Evolutionary conservation across 2,797 vertebrate species (phyloP), one percentile per base, ranked within the genome.

Genomic region (Enteromius fasciolatus): DNA sequence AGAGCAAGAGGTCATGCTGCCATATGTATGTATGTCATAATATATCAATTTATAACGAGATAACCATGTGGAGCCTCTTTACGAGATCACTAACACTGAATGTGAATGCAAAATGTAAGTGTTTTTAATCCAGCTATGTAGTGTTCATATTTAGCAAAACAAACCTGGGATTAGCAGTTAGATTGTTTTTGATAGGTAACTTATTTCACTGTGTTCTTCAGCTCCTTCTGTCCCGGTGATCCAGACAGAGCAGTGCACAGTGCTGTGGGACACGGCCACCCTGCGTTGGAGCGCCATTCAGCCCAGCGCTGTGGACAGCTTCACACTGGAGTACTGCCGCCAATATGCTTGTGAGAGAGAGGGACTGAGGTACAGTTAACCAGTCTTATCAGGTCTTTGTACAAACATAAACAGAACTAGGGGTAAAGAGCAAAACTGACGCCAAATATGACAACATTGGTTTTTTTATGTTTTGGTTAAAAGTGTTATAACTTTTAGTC

Each of bases 291-390:
- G 70, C 1, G 87, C 94, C 3, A 12, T 86, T 17, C 80, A 87
- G 28, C 90, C 86, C 0, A 84, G 74, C 0, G 91, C 93, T 0
- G 93, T 89, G 0, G 95, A 95, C 54, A 96, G 92, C 86, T 99
- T 97, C 90, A 97, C 94, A 3, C 72, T 99, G 86, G 98, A 99
- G 89, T 98, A 97, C 90, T 98, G 98, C 90, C 95, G 95, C 81
- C 97, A 99, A 89, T 96, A 95, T 31, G 96, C 96, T 0, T 92
- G 95, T 0, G 97, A 99, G 86, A 97, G 97, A 39, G 97, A 98
- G 72, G 97, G 97, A 12, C 97, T 99, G 87, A 97, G 98, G 98
- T 99, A 81, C 89, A 86, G 93, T 89, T 48, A 57, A 14, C 59
- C 61, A 5, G 57, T 31, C 54, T n/a, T 57, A 10, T 11, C 10